phyloP scores from a whole-genome alignment of 2,113 vertebrate species.

The Pterocles orientalis region DNA sequence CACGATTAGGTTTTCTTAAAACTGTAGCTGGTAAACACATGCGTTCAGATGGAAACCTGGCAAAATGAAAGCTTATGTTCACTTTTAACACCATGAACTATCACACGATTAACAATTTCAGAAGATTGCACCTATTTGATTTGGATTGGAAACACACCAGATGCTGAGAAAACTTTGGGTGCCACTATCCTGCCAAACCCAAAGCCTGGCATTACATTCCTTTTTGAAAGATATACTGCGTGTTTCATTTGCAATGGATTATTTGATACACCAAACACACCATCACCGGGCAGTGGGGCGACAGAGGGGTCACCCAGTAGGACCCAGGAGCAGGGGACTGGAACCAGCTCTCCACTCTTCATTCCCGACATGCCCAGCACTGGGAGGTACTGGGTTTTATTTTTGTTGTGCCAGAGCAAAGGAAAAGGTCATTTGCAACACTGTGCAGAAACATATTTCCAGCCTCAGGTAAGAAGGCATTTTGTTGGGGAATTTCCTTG shows the following conservation, averaged over 20 bases:
- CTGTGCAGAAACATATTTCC: neutral
- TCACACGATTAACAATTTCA: neutral
- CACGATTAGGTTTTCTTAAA: neutral
- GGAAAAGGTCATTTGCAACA: neutral
- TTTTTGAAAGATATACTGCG: accelerated
- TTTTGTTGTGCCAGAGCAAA: neutral
- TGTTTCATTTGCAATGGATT: neutral
- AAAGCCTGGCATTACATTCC: neutral
- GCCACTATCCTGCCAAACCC: neutral
- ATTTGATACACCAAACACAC: accelerated
- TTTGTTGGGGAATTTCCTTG: neutral
- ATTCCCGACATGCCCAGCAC: accelerated
- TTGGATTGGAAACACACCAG: neutral
- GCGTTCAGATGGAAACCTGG: neutral
- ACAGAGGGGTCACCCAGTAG: neutral
- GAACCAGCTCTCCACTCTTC: neutral
- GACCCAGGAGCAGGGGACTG: accelerated
- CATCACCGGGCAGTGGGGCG: accelerated
- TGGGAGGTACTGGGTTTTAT: neutral
- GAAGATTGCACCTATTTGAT: accelerated
- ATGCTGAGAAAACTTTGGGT: neutral
- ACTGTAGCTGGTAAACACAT: neutral
- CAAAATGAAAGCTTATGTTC: neutral
- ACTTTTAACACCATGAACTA: neutral
- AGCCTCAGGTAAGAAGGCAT: neutral